Conservation (phyloP, 2,797 vertebrate species). For the Tokudaia tokunoshimensis region DNA sequence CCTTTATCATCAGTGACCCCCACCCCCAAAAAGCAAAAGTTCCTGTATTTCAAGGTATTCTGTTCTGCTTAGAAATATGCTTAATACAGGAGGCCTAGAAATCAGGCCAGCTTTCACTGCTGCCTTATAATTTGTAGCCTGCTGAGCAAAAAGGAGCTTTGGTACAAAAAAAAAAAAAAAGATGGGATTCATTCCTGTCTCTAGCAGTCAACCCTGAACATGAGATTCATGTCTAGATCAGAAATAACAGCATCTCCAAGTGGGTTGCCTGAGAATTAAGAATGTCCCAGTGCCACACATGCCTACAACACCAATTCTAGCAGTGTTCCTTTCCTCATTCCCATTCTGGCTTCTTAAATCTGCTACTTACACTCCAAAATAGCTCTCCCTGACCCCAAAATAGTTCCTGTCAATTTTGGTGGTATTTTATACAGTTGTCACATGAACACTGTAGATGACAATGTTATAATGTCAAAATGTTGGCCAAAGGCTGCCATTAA, state of each 20-base stretch:
- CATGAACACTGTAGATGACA: not conserved
- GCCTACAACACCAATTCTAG: not conserved
- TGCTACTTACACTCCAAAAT: not conserved
- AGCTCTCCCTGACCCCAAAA: not conserved
- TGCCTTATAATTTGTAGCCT: not conserved
- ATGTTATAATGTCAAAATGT: not conserved
- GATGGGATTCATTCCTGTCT: not conserved
- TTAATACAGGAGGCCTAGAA: not conserved
- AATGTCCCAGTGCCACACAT: not conserved
- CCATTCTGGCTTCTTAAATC: not conserved
- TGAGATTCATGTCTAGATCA: not conserved
- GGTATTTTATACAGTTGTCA: not conserved
- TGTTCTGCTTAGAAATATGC: not conserved
- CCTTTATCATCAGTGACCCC: not conserved
- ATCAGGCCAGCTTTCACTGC: not conserved
- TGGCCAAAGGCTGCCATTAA: not conserved
- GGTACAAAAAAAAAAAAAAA: not conserved
- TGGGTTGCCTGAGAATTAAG: not conserved
- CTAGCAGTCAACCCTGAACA: not conserved
- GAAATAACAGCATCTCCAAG: not conserved
- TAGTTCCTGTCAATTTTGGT: not conserved
- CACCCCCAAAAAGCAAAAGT: not conserved
- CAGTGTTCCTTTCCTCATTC: not conserved
- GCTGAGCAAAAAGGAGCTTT: not conserved
- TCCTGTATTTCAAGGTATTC: slow-evolving; percentile 19